Base-by-base conservation (phyloP, 2,113 vertebrate genomes). In the Rhabdornis inornatus region DNA sequence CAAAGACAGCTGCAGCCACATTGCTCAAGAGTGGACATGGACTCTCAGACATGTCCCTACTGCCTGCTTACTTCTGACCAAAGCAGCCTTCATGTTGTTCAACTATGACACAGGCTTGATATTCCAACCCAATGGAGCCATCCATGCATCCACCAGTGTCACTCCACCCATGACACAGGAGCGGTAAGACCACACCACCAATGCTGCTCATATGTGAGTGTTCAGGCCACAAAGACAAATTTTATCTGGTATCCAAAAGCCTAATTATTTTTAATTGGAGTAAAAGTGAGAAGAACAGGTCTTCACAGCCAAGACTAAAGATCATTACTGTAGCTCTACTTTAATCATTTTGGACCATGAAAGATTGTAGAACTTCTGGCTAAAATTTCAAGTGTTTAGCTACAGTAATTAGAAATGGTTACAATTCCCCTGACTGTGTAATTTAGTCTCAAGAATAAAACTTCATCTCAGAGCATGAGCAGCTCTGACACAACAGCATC, bases 361-460 rank as follows among this genome's bases (percentile, higher is more conserved):
- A 90, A 75, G 30, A 80, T 0, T 42, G 42, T 28, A 66, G 66
- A 95, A 94, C 49, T 81, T 76, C 37, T 59, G 9, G 30, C 50
- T 92, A 83, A 91, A 92, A 82, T 37, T 31, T 71, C 57, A 53
- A 75, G 45, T 86, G 70, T 91, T 94, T 56, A 93, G 71, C 93
- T 87, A 64, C 63, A 39, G 74, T 59, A 88, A 95, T 91, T 91
- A 96, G 64, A 84, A 90, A 89, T 13, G 2, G 60, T 74, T 68
- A 39, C 49, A 90, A 95, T 87, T 94, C 83, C 74, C 68, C 39
- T 50, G 70, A 55, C 57, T 44, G 31, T 57, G 37, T 60, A 68
- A 93, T 83, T 89, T 47, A 80, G 47, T 83, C 42, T 91, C 65
- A 77, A 83, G 69, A 93, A 86, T 47, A 95, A 92, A 89, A 87